phyloP scores from a whole-genome alignment of 1,140 invertebrate genomes.

The Hycleus phaleratus region DNA sequence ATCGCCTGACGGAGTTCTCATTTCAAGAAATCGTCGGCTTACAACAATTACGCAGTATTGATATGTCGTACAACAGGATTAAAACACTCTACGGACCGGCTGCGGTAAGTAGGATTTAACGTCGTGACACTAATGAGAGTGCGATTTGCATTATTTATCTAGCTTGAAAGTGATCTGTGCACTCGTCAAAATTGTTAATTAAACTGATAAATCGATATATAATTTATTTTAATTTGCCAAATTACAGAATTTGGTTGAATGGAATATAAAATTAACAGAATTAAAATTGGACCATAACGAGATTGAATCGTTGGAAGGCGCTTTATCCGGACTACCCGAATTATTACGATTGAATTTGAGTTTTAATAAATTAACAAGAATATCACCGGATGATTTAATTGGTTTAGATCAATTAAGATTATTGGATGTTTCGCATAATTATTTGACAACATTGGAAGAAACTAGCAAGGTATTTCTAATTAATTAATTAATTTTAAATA shows the following conservation, averaged over 20 bases:
- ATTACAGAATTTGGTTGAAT: constrained; percentile 61
- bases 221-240: neutral
- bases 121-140: too few relatives aligned
- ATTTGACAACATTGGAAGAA: constrained; percentile 65
- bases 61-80: constrained; percentile 70
- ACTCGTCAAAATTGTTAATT: too few relatives aligned
- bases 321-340: constrained; percentile 62
- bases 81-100: constrained; percentile 54
- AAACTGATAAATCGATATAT: too few relatives aligned
- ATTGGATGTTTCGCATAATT: constrained; percentile 69
- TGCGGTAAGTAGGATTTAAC: constrained; percentile 48
- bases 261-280: constrained; percentile 59
- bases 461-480: constrained; percentile 59
- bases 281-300: constrained; percentile 65
- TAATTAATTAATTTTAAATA: neutral
- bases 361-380: constrained; percentile 61
- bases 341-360: constrained; percentile 63
- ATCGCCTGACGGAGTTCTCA: constrained; percentile 66
- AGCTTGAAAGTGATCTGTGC: neutral
- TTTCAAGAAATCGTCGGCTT: constrained; percentile 66
- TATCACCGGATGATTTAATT: constrained; percentile 64
- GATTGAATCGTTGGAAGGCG: constrained; percentile 59
- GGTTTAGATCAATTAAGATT: constrained; percentile 61
- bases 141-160: neutral
- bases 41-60: constrained; percentile 55